phyloP scores from a whole-genome alignment of 2,888 invertebrate genomes.

The Rapana venosa region DNA sequence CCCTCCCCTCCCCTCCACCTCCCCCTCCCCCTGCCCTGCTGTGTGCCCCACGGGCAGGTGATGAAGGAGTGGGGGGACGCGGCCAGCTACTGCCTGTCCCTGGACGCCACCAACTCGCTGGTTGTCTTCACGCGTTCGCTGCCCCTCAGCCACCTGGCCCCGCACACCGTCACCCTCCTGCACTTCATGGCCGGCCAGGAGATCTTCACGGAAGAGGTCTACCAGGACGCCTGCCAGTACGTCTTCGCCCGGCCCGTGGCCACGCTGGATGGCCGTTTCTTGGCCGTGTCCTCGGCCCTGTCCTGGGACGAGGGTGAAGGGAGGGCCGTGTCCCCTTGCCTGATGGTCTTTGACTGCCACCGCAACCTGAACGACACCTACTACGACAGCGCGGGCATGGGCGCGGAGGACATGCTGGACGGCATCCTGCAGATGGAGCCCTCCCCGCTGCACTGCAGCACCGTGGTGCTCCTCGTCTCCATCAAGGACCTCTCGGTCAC shows the following conservation, averaged over 20 bases:
- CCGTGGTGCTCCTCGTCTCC: slow-evolving; percentile 43
- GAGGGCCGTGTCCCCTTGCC: slow-evolving; percentile 66
- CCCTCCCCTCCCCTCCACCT: no score
- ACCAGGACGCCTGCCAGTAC: slow-evolving; percentile 60
- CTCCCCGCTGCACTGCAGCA: slow-evolving; percentile 48
- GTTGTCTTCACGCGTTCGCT: slow-evolving; percentile 66
- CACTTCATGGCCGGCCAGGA: background rate
- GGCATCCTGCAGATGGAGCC: slow-evolving; percentile 70
- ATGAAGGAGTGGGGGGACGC: slow-evolving; percentile 74
- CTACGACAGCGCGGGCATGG: slow-evolving; percentile 53
- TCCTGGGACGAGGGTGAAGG: slow-evolving; percentile 62
- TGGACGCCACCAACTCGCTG: slow-evolving; percentile 56
- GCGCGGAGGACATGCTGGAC: slow-evolving; percentile 57
- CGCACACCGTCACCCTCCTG: background rate
- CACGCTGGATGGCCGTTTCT: slow-evolving; percentile 70
- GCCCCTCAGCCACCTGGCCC: background rate
- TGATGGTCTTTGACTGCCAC: slow-evolving; percentile 69
- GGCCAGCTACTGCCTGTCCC: slow-evolving; percentile 66
- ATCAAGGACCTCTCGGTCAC: slow-evolving; percentile 36
- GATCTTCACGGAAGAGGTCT: background rate
- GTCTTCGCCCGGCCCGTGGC: slow-evolving; percentile 70
- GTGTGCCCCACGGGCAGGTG: no score
- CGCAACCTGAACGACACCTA: slow-evolving; percentile 60
- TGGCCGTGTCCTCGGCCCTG: slow-evolving; percentile 71
- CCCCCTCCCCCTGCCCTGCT: no score